phyloP scores from a whole-genome alignment of 2,113 vertebrate genomes.

The Gnathonemus echidnorhynchus region DNA sequence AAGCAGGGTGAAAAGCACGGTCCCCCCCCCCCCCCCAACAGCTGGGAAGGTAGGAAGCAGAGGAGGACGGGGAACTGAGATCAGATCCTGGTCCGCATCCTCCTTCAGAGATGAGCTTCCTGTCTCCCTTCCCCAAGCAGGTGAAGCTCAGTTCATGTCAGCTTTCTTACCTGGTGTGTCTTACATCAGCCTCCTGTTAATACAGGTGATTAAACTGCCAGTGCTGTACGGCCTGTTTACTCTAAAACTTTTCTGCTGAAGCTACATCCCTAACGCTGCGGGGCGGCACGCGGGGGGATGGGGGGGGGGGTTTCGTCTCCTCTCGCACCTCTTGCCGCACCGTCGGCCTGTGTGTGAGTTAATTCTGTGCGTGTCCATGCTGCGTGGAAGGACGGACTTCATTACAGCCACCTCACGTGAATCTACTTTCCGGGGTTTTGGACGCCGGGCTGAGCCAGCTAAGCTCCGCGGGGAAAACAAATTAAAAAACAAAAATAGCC shows the following conservation, averaged over 20 bases:
- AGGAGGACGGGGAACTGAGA: neutral
- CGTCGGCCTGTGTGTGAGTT: neutral
- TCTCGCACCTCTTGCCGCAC: neutral
- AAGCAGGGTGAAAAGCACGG: no score
- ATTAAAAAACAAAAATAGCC: neutral
- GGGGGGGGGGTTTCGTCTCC: neutral
- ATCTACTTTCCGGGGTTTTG: neutral
- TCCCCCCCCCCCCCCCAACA: neutral
- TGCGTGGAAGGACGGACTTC: neutral
- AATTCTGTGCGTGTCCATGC: neutral
- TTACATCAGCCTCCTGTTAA: neutral
- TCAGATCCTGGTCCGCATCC: neutral
- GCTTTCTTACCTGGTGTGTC: neutral
- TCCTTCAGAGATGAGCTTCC: neutral
- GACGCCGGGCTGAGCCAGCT: neutral
- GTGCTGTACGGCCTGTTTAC: neutral
- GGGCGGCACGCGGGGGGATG: neutral
- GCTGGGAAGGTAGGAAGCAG: neutral
- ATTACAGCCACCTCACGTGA: neutral
- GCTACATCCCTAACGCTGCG: neutral
- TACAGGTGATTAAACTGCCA: neutral
- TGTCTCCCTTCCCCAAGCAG: neutral
- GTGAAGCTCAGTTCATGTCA: neutral
- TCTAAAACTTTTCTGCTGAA: neutral
- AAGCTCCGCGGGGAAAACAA: neutral